phyloP scores from a whole-genome alignment of 2,113 vertebrate genomes.

The Athene cunicularia region DNA sequence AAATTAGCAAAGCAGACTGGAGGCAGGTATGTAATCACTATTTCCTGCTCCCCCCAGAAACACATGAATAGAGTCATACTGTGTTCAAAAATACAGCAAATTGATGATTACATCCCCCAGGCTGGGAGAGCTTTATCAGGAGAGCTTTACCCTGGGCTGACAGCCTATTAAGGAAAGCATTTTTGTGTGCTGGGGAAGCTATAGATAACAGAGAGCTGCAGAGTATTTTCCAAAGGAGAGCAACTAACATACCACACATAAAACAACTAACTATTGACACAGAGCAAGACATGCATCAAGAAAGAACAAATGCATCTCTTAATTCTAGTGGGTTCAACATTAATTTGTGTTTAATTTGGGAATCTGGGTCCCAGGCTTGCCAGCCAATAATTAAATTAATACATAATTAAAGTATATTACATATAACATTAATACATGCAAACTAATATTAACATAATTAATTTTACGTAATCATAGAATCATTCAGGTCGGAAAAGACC shows the following conservation, averaged over 20 bases:
- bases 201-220: background rate
- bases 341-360: background rate
- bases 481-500: too few species aligned
- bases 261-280: background rate
- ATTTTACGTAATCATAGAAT: background rate
- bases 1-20: background rate
- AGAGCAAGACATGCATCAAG: fast-evolving
- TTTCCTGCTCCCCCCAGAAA: background rate
- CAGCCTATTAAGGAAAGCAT: background rate
- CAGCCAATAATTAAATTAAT: background rate
- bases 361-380: background rate
- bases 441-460: background rate
- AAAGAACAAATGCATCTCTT: background rate
- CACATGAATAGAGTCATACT: fast-evolving
- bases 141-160: background rate
- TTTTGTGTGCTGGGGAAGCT: background rate
- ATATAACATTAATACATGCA: background rate
- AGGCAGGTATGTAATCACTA: background rate
- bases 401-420: background rate
- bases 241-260: background rate
- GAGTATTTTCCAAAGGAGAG: background rate
- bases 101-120: background rate
- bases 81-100: background rate
- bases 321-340: background rate
- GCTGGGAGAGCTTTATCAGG: background rate